Conservation (phyloP, 2,113 vertebrate species). For the Sceloporus undulatus region DNA sequence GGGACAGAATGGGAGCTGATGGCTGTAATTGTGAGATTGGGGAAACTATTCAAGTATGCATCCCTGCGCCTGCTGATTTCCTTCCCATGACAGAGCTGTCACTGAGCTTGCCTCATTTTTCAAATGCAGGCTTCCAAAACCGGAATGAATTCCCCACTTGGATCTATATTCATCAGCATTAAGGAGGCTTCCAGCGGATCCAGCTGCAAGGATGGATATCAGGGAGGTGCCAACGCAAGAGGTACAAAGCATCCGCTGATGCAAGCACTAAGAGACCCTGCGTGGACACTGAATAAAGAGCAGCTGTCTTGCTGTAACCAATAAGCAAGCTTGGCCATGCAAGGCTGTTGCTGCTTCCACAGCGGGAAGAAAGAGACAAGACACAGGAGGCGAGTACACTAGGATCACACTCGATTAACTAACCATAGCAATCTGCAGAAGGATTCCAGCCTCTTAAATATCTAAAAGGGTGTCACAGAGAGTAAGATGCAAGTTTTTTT, state of each 20-base stretch:
- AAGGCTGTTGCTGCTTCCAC: too few species aligned
- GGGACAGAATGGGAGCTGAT: neutral
- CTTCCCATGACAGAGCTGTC: neutral
- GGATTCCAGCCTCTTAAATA: too few species aligned
- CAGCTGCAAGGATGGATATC: neutral
- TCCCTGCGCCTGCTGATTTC: neutral
- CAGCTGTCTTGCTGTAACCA: neutral
- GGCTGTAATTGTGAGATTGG: neutral
- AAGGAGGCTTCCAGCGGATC: slow-evolving; percentile 2
- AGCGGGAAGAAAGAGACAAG: too few species aligned
- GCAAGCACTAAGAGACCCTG: fast-evolving
- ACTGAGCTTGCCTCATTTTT: neutral
- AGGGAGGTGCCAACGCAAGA: neutral
- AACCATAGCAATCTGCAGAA: too few species aligned
- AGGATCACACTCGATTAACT: too few species aligned
- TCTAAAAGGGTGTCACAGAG: too few species aligned
- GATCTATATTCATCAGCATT: fast-evolving
- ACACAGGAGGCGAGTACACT: too few species aligned
- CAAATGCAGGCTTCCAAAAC: neutral
- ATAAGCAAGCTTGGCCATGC: too few species aligned
- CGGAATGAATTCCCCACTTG: neutral
- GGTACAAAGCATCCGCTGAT: neutral
- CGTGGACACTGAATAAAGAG: neutral
- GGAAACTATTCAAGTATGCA: neutral
- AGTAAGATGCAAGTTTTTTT: too few species aligned